These are phyloP conservation scores for Galago senegalensis DNA, from an alignment of 2,797 vertebrate species.

Conservation along the genomic window DNA sequence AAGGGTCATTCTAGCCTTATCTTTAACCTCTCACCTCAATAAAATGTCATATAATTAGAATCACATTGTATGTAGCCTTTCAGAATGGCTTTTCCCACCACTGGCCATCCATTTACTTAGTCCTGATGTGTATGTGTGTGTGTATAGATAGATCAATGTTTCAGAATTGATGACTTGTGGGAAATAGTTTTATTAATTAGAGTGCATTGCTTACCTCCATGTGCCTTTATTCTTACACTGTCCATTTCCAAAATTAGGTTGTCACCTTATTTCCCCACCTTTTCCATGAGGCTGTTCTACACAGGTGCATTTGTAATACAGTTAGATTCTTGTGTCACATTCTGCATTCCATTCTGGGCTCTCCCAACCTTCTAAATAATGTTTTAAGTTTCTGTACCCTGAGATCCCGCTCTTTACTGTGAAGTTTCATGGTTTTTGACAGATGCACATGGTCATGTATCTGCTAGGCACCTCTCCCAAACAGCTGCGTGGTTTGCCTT, in stretches of 20 bases:
- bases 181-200: background rate
- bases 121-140: background rate
- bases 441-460: background rate
- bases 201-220: background rate
- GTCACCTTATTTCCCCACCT: background rate
- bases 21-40: background rate
- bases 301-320: constrained; percentile 13
- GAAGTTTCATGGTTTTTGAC: constrained; percentile 28
- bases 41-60: background rate
- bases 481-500: constrained; percentile 26
- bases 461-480: background rate
- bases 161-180: constrained; percentile 9
- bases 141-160: background rate
- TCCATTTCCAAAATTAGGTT: background rate
- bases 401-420: background rate
- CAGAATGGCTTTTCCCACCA: background rate
- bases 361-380: background rate
- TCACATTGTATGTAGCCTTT: background rate
- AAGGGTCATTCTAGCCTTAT: background rate
- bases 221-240: background rate
- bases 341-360: background rate
- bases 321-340: background rate
- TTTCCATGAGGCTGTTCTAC: background rate
- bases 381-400: background rate
- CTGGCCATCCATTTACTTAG: background rate